phyloP scores from a whole-genome alignment of 1,140 invertebrate genomes.

The Paraescarpia echinospica region DNA sequence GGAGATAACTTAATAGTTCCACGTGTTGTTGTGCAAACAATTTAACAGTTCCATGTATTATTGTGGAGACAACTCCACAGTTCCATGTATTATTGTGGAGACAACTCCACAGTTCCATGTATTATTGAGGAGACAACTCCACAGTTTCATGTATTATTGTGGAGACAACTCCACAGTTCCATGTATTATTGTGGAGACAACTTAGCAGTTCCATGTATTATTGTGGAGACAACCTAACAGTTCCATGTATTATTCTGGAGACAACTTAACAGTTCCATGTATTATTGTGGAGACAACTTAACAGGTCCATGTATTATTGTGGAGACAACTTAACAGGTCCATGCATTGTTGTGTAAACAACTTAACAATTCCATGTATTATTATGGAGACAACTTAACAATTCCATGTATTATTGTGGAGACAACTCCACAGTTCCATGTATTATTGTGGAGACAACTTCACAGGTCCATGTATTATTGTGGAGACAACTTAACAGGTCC shows the following conservation, averaged over 20 bases:
- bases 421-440: background rate
- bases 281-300: background rate
- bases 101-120: background rate
- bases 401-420: background rate
- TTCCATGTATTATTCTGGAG: background rate
- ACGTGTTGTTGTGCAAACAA: no score
- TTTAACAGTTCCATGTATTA: no score
- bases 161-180: background rate
- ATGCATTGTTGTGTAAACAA: background rate
- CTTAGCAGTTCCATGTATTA: background rate
- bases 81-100: no score
- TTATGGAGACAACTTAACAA: background rate
- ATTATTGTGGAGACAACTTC: background rate
- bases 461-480: background rate
- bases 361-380: background rate
- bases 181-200: background rate
- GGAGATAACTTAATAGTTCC: no score
- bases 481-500: background rate
- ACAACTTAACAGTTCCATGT: background rate
- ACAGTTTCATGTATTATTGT: background rate
- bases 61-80: no score
- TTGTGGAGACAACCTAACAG: background rate
- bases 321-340: background rate
- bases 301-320: background rate
- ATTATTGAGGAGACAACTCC: no score